Conservation (phyloP, 2,888 invertebrate species). For the Epinotia ramella region DNA sequence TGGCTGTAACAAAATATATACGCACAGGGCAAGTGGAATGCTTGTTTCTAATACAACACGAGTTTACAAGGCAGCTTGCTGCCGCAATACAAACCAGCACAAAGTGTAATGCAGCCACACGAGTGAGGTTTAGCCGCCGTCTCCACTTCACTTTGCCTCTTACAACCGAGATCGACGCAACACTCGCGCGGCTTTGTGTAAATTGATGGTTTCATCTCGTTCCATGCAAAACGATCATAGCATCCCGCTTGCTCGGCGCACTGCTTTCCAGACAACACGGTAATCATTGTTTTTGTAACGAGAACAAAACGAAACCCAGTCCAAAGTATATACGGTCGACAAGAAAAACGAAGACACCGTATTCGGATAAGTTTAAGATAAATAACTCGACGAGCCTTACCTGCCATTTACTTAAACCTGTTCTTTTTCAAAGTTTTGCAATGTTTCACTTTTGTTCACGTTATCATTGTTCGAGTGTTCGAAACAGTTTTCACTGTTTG, state of each 20-base stretch:
- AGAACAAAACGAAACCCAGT: slow-evolving; percentile 73
- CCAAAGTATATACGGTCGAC: slow-evolving; percentile 74
- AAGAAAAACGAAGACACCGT: slow-evolving; percentile 75
- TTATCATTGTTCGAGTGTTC: not conserved
- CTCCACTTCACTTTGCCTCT: slow-evolving; percentile 60
- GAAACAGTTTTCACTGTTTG: not conserved
- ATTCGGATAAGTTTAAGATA: slow-evolving; percentile 82
- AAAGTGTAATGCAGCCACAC: slow-evolving; percentile 61
- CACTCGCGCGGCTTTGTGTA: slow-evolving; percentile 68
- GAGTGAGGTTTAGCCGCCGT: slow-evolving; percentile 53
- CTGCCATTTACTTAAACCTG: slow-evolving; percentile 65
- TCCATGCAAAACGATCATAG: slow-evolving; percentile 80
- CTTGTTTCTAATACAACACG: slow-evolving; percentile 61
- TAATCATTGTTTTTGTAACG: slow-evolving; percentile 80
- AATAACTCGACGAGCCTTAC: slow-evolving; percentile 78
- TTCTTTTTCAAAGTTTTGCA: slow-evolving; percentile 18
- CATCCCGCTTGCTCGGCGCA: slow-evolving; percentile 75
- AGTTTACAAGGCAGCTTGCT: slow-evolving; percentile 60
- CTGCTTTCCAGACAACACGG: slow-evolving; percentile 67
- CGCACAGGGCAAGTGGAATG: slow-evolving; percentile 50
- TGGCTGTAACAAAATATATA: slow-evolving; percentile 9
- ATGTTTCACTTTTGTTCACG: slow-evolving; percentile 1
- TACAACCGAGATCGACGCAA: slow-evolving; percentile 70
- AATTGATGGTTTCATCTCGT: slow-evolving; percentile 82
- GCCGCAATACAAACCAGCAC: slow-evolving; percentile 61